Base-by-base conservation (phyloP, 2,113 vertebrate species). In the Gobius niger region DNA sequence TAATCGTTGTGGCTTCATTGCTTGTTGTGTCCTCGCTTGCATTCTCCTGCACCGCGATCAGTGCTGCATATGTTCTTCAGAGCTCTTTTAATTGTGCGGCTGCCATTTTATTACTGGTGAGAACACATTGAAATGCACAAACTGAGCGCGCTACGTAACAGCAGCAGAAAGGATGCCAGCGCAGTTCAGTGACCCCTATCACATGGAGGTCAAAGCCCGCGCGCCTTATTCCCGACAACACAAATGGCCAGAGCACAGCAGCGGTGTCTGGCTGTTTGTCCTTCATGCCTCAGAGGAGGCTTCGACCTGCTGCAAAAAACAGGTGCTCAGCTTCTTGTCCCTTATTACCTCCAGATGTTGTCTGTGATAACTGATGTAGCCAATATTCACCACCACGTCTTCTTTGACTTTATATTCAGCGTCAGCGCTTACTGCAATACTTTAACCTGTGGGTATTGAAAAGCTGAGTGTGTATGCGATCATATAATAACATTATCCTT, bases 271-370 rank as follows among this genome's bases (percentile, higher is more conserved):
- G 40, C 49, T 67, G 81, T 84, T 84, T 82, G 88, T 88, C 86
- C 87, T 91, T 89, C 84, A 89, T 82, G 86, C 80, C 83, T 88
- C 82, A 87, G 82, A 79, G 87, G 86, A 89, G 80, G 75, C 73
- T 70, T 68, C 74, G 80, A 81, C 77, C 76, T 82, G 71, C 75
- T 82, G 82, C 83, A 86, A 78, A 89, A 75, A 88, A 87, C 87
- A 90, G 84, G 80, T 87, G 87, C 81, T 70, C 73, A 77, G 76
- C 10, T 44, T 73, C 80, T 71, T 63, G 13, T 77, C 77, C 69
- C 70, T 88, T 81, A 89, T 88, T 85, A 80, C 54, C 16, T 73
- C 85, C 90, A 90, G 86, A 86, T 89, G 88, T 90, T 85, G 68
- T 68, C 76, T 70, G 70, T 75, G 77, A 85, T 77, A 83, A 76